These are phyloP conservation scores for Papilio demoleus DNA, from an alignment of 2,888 invertebrate genomes.

Conservation along the genomic window DNA sequence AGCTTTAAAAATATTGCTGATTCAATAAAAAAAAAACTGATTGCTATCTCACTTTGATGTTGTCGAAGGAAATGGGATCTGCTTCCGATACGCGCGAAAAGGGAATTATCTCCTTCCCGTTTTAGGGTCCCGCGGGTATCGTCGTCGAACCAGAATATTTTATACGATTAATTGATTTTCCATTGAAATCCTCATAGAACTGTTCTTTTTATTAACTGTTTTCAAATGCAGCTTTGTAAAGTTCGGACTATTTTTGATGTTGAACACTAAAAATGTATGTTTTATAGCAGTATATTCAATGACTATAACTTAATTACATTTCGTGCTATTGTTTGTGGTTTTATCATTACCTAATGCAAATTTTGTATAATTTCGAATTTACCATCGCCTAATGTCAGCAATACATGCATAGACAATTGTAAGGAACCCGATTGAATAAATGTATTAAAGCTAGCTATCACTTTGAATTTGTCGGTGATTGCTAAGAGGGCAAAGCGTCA, in stretches of 20 bases:
- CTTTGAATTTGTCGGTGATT: slow-evolving; percentile 71
- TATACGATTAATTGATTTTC: slow-evolving; percentile 29
- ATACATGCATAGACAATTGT: slow-evolving; percentile 30
- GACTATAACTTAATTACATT: too few species aligned
- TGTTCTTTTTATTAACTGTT: neutral
- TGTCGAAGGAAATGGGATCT: slow-evolving; percentile 82
- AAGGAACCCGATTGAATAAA: slow-evolving; percentile 55
- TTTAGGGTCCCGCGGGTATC: slow-evolving; percentile 68
- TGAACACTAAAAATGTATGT: neutral
- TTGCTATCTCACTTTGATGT: slow-evolving; percentile 82
- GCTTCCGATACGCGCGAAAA: slow-evolving; percentile 80
- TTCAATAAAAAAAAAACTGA: slow-evolving; percentile 77
- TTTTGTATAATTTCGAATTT: too few species aligned
- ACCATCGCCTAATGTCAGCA: too few species aligned
- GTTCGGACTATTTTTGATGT: neutral
- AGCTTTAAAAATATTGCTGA: slow-evolving; percentile 79
- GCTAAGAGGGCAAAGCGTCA: slow-evolving; percentile 65
- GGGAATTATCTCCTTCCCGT: slow-evolving; percentile 77
- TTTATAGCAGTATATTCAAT: too few species aligned
- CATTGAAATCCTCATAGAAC: neutral
- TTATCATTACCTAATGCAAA: too few species aligned
- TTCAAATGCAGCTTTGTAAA: neutral
- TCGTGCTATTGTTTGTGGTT: too few species aligned
- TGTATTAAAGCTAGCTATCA: slow-evolving; percentile 51
- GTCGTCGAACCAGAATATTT: slow-evolving; percentile 33